Evolutionary conservation across 92 coral and sea anemone genomes (phyloP).

Genomic region (Chrysogorgia sp.): DNA sequence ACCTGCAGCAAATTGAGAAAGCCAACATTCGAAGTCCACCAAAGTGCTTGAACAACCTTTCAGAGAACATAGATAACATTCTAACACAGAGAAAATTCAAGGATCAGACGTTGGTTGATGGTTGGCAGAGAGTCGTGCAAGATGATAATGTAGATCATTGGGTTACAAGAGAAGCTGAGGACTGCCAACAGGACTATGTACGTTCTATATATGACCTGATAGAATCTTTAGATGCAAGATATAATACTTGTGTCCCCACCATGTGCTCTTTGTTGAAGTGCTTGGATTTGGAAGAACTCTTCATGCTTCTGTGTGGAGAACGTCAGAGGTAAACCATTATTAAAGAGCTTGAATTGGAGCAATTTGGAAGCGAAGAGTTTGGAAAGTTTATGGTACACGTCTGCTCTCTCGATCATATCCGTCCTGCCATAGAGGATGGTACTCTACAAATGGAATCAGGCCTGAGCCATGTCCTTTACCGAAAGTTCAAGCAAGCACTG

Average conservation of each 20-base stretch:
- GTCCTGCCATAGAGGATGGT: no score
- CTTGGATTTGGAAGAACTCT: no score
- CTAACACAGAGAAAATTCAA: background rate
- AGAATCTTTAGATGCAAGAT: background rate
- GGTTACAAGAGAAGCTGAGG: background rate
- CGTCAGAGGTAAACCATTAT: no score
- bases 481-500: background rate
- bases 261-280: no score
- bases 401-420: no score
- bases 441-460: no score
- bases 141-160: background rate
- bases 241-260: no score
- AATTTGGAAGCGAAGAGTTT: no score
- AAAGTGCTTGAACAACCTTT: slow-evolving; percentile 4
- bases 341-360: slow-evolving; percentile 1
- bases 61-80: background rate
- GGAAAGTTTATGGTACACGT: no score
- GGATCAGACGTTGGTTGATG: slow-evolving; percentile 8
- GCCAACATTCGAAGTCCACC: slow-evolving; percentile 1
- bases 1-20: slow-evolving; percentile 1
- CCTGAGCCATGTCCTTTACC: slow-evolving; percentile 1
- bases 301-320: no score
- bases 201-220: background rate
- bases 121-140: background rate
- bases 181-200: background rate